Conservation (phyloP, 2,888 invertebrate species). For the Coleophora flavipennella region DNA sequence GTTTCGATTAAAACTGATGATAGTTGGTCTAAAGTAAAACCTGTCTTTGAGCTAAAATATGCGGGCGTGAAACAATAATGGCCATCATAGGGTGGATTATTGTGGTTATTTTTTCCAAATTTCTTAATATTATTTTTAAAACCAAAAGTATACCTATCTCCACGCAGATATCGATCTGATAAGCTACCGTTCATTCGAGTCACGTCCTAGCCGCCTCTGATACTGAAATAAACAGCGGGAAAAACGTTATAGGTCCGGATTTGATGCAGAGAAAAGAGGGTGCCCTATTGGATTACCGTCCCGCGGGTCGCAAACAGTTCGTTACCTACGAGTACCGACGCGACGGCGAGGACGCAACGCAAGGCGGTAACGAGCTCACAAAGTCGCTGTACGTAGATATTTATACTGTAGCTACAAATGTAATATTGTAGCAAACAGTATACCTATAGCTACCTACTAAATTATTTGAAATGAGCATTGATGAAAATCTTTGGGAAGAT, state of each 20-base stretch:
- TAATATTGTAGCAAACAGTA: too few species aligned
- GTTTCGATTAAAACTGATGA: not conserved
- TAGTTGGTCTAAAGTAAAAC: not conserved
- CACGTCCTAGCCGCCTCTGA: slow-evolving; percentile 41
- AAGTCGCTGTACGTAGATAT: not conserved
- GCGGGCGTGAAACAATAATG: slow-evolving; percentile 1
- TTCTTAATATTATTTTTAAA: too few species aligned
- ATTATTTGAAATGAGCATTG: too few species aligned
- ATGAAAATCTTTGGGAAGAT: too few species aligned
- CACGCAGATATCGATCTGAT: too few species aligned
- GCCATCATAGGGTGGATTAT: not conserved
- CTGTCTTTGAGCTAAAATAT: not conserved
- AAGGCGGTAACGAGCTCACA: slow-evolving; percentile 14
- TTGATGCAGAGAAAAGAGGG: slow-evolving; percentile 9
- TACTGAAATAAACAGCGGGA: slow-evolving; percentile 57
- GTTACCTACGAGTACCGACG: slow-evolving; percentile 43
- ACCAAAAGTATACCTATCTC: too few species aligned
- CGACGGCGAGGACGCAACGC: slow-evolving; percentile 12
- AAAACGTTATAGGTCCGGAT: slow-evolving; percentile 35
- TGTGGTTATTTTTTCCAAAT: too few species aligned
- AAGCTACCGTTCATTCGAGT: slow-evolving; percentile 17
- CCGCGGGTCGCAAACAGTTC: slow-evolving; percentile 64
- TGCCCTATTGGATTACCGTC: slow-evolving; percentile 61
- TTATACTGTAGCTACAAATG: too few species aligned
- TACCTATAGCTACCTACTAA: too few species aligned